Evolutionary conservation across 2,888 invertebrate species (phyloP).

Genomic region (Dyspetes luteomarginatus): DNA sequence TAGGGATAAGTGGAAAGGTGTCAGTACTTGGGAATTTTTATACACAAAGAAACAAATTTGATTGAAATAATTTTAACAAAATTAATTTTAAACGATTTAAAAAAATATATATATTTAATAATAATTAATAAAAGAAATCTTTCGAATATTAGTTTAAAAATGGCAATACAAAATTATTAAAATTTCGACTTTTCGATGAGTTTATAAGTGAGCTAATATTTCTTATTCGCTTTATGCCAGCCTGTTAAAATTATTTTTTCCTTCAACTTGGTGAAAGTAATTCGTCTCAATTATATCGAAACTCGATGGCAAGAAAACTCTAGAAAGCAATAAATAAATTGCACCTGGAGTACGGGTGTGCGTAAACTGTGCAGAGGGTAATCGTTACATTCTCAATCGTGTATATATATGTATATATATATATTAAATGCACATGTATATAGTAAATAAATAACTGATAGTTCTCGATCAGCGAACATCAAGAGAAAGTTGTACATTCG

Average conservation of each 20-base stretch:
- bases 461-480: slow-evolving; percentile 31
- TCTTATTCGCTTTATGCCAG: neutral
- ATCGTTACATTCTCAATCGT: slow-evolving; percentile 5
- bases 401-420: neutral
- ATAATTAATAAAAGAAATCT: too few species aligned
- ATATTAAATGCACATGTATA: neutral
- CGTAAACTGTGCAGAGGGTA: slow-evolving; percentile 4
- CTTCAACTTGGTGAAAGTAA: slow-evolving; percentile 18
- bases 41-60: neutral
- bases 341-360: slow-evolving; percentile 4
- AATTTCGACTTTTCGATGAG: too few species aligned
- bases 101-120: too few species aligned
- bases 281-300: slow-evolving; percentile 5
- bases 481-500: slow-evolving; percentile 57
- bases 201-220: neutral
- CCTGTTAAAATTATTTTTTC: neutral
- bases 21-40: neutral
- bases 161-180: too few species aligned
- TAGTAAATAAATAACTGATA: neutral
- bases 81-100: neutral
- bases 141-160: too few species aligned
- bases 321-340: slow-evolving; percentile 36
- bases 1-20: neutral
- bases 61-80: neutral
- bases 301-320: slow-evolving; percentile 24